Percentiles rank a stretch among this genome's conserved stretches.
Conservation (phyloP, 2,797 vertebrate genomes). For the Falco concolor region DNA sequence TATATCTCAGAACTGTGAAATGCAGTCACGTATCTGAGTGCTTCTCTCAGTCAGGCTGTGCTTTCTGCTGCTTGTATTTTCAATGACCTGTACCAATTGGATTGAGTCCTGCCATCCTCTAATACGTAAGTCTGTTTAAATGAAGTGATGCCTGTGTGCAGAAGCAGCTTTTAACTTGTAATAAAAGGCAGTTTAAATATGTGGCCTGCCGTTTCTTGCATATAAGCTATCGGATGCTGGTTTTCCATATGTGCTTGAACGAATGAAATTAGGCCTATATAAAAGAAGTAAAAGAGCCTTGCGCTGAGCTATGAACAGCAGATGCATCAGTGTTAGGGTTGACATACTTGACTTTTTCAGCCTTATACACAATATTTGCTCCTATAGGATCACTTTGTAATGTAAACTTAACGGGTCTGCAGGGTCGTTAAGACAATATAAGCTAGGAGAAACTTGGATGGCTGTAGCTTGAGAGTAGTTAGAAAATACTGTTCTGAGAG, state of each 20-base stretch:
- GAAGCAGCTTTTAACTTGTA: not conserved
- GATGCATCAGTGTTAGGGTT: not conserved
- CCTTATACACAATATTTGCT: not conserved
- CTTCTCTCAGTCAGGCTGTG: not conserved
- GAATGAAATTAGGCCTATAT: not conserved
- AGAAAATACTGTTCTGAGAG: not conserved
- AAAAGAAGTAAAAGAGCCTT: not conserved
- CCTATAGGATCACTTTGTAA: not conserved
- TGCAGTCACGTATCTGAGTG: accelerated
- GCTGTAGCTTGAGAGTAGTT: not conserved
- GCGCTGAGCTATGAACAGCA: not conserved
- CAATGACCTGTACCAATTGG: not conserved
- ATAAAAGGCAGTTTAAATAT: not conserved
- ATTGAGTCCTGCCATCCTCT: not conserved
- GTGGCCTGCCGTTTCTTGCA: not conserved
- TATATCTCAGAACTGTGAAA: not conserved
- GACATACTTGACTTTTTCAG: not conserved
- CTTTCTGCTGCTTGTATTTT: not conserved
- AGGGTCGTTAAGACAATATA: not conserved
- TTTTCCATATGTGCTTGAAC: not conserved
- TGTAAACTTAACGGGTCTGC: not conserved
- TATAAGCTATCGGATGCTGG: not conserved
- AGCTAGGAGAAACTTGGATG: not conserved
- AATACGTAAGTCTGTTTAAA: not conserved
- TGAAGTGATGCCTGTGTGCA: not conserved